phyloP scores from a whole-genome alignment of 2,797 vertebrate genomes.

The Cetoscarus ocellatus region DNA sequence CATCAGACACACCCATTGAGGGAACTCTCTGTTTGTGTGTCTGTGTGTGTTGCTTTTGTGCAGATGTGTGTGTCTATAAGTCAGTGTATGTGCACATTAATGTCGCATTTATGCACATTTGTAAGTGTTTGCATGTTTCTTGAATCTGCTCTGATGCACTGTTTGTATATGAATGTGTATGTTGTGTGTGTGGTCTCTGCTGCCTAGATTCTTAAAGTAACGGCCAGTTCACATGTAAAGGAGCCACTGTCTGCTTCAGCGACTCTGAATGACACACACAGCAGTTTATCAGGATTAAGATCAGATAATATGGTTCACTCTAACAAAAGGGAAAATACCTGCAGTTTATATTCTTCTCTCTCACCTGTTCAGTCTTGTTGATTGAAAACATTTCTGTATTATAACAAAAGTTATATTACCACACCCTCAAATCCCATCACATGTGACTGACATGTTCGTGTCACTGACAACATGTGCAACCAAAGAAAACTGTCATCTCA shows the following conservation, averaged over 20 bases:
- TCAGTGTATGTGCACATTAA: not conserved
- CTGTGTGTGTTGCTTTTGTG: not conserved
- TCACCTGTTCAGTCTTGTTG: conserved; percentile 32
- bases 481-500: not conserved
- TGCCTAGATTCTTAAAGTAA: conserved; percentile 4
- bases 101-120: not conserved
- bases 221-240: conserved; percentile 17
- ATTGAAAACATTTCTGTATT: conserved; percentile 1
- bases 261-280: conserved; percentile 46
- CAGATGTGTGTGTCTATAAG: not conserved
- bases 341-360: conserved; percentile 19
- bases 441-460: conserved; percentile 4
- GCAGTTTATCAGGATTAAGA: conserved; percentile 41
- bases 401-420: not conserved
- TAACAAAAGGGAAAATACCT: conserved; percentile 31
- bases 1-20: conserved; percentile 31
- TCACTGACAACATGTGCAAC: not conserved
- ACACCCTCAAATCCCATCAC: not conserved
- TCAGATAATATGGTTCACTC: conserved; percentile 19
- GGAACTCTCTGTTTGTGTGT: conserved; percentile 21
- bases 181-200: conserved; percentile 35
- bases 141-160: not conserved
- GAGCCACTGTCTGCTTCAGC: conserved; percentile 30
- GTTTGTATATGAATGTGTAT: not conserved
- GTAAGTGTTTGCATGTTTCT: not conserved